Evolutionary conservation across 2,797 vertebrate genomes (phyloP), one percentile per base, ranked within the genome.

Genomic region (Hephaestus fuliginosus): DNA sequence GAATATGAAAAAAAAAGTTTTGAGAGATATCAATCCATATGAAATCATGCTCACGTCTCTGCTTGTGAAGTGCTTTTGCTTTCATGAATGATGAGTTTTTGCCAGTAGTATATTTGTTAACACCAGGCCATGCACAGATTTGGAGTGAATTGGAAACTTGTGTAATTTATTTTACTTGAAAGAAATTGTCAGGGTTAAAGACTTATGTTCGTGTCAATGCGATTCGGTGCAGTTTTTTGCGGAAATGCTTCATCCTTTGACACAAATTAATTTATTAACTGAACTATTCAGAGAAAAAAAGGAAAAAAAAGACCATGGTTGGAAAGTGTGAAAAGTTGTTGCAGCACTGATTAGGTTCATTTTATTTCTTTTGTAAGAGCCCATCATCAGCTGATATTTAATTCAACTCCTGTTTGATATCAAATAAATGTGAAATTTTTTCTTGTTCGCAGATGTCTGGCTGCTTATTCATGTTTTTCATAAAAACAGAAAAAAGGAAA

Each of bases 371-470:
- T 98, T 96, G 96, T 97, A 97, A 96, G 96, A 97, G 95, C 96
- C 96, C 96, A 97, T 97, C 96, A 96, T 97, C 97, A 97, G 95
- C 97, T 97, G 97, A 96, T 98, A 98, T 98, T 98, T 97, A 97
- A 96, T 98, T 98, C 97, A 97, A 99, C 97, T 98, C 97, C 96
- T 97, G 97, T 99, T 99, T 99, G 97, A 98, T 97, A 97, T 97
- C 96, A 97, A 99, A 99, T 99, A 99, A 99, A 99, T 98, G 98
- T 99, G 98, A 99, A 95, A 94, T 97, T 97, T 96, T 93, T 98
- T 97, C 96, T 97, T 93, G 92, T 98, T 97, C 94, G 89, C 96
- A 96, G 94, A 96, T 91, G 95, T 89, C 81, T 89, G 77, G 44
- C 57, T 86, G 64, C 61, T 89, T 81, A 62, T 85, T 90, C 13